These are phyloP conservation scores for Microctenopoma lineatum DNA, from an alignment of 2,797 vertebrate species.

Conservation along the genomic window DNA sequence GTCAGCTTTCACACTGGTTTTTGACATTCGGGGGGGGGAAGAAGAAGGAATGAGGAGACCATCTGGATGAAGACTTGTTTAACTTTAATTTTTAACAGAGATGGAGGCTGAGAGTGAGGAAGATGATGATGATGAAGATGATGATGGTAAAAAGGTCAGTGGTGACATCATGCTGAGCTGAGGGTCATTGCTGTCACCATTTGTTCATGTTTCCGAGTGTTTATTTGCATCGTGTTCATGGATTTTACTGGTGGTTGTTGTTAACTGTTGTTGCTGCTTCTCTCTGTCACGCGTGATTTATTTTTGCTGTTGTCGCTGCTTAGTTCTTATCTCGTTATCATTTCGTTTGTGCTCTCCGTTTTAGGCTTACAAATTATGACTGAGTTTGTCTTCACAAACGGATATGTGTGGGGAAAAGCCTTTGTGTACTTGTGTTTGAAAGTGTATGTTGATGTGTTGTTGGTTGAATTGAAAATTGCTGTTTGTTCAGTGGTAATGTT, in stretches of 20 bases:
- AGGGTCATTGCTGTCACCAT: slow-evolving; percentile 45
- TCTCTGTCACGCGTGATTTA: slow-evolving; percentile 7
- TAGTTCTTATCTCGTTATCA: slow-evolving; percentile 4
- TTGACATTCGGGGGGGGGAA: neutral
- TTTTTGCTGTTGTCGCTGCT: slow-evolving; percentile 14
- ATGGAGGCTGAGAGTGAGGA: slow-evolving; percentile 97
- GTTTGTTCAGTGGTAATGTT: neutral
- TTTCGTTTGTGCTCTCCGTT: neutral
- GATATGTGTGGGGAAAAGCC: neutral
- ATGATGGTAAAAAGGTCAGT: slow-evolving; percentile 92
- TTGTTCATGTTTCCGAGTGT: slow-evolving; percentile 32
- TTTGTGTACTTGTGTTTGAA: slow-evolving; percentile 6
- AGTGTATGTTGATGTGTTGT: neutral
- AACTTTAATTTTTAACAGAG: slow-evolving; percentile 85
- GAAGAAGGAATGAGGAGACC: slow-evolving; percentile 8
- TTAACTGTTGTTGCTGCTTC: slow-evolving; percentile 12
- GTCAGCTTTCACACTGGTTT: neutral
- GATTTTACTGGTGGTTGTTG: slow-evolving; percentile 16
- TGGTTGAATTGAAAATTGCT: neutral
- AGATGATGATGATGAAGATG: slow-evolving; percentile 94
- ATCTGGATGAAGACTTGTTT: slow-evolving; percentile 46
- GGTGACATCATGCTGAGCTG: slow-evolving; percentile 52
- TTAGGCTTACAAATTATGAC: neutral
- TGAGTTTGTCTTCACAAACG: neutral
- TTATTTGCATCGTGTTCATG: slow-evolving; percentile 27